phyloP scores from a whole-genome alignment of 2,797 vertebrate genomes.

The Schizopygopsis pylzovi region DNA sequence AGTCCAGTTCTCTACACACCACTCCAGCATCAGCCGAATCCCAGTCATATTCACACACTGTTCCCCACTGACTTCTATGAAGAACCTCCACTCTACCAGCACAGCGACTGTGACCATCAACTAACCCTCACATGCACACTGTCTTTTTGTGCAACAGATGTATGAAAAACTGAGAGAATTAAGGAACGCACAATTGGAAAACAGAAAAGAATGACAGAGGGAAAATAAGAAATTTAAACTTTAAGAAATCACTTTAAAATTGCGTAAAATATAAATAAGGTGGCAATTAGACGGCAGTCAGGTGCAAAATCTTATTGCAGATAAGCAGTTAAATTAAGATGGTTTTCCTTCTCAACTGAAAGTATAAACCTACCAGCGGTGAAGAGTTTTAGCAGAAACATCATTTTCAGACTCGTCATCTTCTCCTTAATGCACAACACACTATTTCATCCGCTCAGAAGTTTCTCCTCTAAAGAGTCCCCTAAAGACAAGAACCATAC shows the following conservation, averaged over 20 bases:
- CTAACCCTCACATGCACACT: too few relatives aligned
- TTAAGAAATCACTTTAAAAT: not conserved
- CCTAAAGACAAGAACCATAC: not conserved
- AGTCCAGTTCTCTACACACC: not conserved
- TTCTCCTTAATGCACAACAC: not conserved
- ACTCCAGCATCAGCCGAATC: slow-evolving; percentile 69
- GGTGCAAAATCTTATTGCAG: not conserved
- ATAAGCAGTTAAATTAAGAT: not conserved
- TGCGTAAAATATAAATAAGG: not conserved
- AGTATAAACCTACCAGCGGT: not conserved
- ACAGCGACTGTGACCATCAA: too few relatives aligned
- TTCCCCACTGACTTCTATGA: not conserved
- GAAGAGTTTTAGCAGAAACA: not conserved
- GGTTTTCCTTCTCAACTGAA: not conserved
- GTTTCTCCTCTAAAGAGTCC: too few relatives aligned
- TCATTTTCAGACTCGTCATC: not conserved
- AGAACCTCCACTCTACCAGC: too few relatives aligned
- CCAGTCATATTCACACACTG: not conserved
- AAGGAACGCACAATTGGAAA: not conserved
- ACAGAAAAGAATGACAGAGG: too few relatives aligned
- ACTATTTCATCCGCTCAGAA: not conserved
- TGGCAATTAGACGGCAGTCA: not conserved
- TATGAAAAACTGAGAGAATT: not conserved
- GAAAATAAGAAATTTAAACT: not conserved
- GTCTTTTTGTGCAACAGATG: too few relatives aligned